Percentiles rank a stretch among this genome's conserved stretches.
Evolutionary conservation across 2,113 vertebrate species (phyloP).

Genomic region (Nyctibius bracteatus): DNA sequence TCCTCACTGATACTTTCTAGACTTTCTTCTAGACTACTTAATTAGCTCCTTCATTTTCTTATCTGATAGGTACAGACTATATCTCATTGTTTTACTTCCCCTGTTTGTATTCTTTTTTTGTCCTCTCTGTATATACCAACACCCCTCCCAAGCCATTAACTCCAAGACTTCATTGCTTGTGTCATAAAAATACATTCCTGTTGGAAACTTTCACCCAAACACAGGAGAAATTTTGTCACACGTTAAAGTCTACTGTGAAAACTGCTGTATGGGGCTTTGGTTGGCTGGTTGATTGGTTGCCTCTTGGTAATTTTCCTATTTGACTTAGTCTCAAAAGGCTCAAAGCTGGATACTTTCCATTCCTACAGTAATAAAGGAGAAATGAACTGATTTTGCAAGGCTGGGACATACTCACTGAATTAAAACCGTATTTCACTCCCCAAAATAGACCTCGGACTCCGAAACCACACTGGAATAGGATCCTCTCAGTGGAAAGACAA

Average conservation of each 20-base stretch:
- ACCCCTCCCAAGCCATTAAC: background rate
- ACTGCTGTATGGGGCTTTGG: background rate
- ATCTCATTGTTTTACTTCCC: background rate
- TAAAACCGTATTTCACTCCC: constrained; percentile 4
- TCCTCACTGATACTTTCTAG: constrained; percentile 23
- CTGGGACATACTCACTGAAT: background rate
- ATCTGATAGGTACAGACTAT: background rate
- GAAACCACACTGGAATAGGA: background rate
- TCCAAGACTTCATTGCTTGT: background rate
- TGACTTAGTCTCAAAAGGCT: background rate
- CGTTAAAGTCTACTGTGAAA: background rate
- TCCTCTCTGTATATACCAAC: background rate
- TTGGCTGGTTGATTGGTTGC: background rate
- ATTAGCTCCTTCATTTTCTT: constrained; percentile 37
- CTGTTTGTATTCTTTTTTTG: background rate
- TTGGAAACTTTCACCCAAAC: background rate
- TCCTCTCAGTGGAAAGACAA: background rate
- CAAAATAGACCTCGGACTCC: background rate
- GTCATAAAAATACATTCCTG: background rate
- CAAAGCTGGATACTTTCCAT: background rate
- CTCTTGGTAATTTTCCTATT: background rate
- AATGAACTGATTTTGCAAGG: background rate
- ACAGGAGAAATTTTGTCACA: background rate
- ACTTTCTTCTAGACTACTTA: constrained; percentile 14
- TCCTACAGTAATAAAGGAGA: background rate